Evolutionary conservation across 1,140 invertebrate genomes (phyloP), one percentile per base, ranked within the genome.

Genomic region (Drosophila ercepeae): DNA sequence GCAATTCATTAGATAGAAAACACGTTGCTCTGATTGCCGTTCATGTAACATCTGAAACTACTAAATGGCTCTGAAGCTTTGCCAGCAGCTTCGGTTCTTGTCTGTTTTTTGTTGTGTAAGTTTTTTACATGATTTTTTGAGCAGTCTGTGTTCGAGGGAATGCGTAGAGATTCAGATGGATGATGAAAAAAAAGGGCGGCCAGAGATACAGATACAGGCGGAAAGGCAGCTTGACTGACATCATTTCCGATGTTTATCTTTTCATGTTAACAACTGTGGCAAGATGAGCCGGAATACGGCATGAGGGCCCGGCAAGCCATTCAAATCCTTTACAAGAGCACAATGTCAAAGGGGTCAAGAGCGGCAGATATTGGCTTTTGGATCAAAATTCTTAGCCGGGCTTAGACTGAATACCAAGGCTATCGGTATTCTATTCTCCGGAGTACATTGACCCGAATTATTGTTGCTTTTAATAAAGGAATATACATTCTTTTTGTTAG

Each of bases 201-300:
- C 25, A 13, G 42, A 49, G 50, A 67, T 45, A 63, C 44, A 36
- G 55, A 48, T 25, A 60, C 55, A 36, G 51, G 55, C 36, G n/a
- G n/a, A n/a, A n/a, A 51, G 55, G 55, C 67, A 54, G 67, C 72
- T 74, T 89, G 78, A 89, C 84, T 89, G 84, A 89, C 84, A 89
- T 84, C 78, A 67, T 84, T 89, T 89, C 79, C 75, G 84, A 89
- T 89, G 79, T 78, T 89, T 89, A 89, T 89, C 84, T 89, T 46
- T 79, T 65, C 71, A 73, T 89, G 83, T 83, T 89, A 89, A 89
- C 83, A 86, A 55, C 79, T 74, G 51, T 73, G 50, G 55, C 53
- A 52, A 54, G 63, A 27, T 44, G 16, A 55, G 52, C 53, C 45
- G 44, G 25, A 59, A 65, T 45, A 21, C 51, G 53, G 68, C 75